Evolutionary conservation across 2,113 vertebrate species (phyloP).

Genomic region (Myiopsitta monachus): DNA sequence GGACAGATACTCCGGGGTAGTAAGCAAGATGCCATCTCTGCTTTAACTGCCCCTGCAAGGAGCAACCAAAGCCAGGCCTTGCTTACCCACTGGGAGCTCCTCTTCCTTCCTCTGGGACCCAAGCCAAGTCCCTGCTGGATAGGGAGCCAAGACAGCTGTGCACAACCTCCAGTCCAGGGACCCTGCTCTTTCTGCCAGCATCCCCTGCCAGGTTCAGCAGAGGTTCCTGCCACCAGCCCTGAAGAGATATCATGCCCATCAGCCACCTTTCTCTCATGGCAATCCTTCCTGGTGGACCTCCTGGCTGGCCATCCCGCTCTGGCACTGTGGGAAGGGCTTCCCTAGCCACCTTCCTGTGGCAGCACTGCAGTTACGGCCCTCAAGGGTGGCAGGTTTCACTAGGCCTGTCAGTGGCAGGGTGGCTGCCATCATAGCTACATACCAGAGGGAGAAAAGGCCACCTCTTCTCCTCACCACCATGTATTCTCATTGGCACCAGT

Average conservation of each 20-base stretch:
- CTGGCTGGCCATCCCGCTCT: fast-evolving
- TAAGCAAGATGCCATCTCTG: not conserved
- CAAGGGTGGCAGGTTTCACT: fast-evolving
- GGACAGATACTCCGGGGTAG: fast-evolving
- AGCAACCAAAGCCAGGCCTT: not conserved
- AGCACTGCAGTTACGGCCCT: not conserved
- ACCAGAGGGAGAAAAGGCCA: not conserved
- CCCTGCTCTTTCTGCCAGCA: not conserved
- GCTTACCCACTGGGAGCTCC: not conserved
- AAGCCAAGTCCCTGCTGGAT: not conserved
- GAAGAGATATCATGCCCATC: not conserved
- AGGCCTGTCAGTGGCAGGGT: fast-evolving
- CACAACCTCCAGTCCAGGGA: not conserved
- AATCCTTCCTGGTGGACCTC: not conserved
- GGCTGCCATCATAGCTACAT: fast-evolving
- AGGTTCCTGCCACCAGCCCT: not conserved
- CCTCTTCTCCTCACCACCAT: too few species aligned
- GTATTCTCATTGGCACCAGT: not conserved
- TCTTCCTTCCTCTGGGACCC: not conserved
- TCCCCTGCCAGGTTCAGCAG: fast-evolving
- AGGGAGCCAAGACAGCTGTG: not conserved
- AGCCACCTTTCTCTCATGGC: fast-evolving
- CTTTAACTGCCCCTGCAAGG: not conserved
- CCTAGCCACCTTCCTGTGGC: not conserved
- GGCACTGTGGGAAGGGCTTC: not conserved